Percentiles rank a stretch among this genome's conserved stretches.
Conservation (phyloP, 2,797 vertebrate genomes). For the Artibeus jamaicensis region DNA sequence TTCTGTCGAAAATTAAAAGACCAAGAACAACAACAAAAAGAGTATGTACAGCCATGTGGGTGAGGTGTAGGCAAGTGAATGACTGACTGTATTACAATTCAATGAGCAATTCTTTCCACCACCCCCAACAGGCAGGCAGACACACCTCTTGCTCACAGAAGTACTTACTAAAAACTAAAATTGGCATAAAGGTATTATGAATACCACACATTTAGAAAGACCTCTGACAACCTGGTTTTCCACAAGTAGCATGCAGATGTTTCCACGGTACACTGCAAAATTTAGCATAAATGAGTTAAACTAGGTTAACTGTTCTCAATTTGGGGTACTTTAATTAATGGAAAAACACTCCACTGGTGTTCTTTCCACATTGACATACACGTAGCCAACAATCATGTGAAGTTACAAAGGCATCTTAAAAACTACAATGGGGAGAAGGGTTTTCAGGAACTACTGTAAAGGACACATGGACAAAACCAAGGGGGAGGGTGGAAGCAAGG, state of each 20-base stretch:
- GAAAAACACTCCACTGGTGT: neutral
- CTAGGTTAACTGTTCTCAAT: neutral
- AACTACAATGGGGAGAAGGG: neutral
- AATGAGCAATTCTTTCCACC: constrained; percentile 2
- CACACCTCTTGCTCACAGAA: constrained; percentile 17
- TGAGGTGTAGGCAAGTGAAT: constrained; percentile 42
- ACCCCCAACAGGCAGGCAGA: neutral
- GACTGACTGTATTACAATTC: constrained; percentile 40
- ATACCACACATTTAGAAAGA: neutral
- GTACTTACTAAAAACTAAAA: neutral
- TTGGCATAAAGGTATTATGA: neutral
- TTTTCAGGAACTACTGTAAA: too few relatives aligned
- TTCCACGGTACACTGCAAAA: neutral
- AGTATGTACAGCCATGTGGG: neutral
- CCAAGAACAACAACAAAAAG: constrained; percentile 21
- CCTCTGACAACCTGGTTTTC: neutral
- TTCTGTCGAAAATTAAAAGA: constrained; percentile 32
- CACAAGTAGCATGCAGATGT: neutral
- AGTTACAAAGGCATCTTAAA: constrained; percentile 36
- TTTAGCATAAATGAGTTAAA: neutral
- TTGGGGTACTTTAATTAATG: neutral
- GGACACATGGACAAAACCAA: too few relatives aligned
- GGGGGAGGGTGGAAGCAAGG: too few relatives aligned
- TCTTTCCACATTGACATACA: neutral
- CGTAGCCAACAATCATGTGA: neutral